A percentile compares a stretch with the other conserved stretches of the same genome.
phyloP scores from a whole-genome alignment of 37 sponge, comb jelly and placozoan species.

The Hexactinellida sp. region DNA sequence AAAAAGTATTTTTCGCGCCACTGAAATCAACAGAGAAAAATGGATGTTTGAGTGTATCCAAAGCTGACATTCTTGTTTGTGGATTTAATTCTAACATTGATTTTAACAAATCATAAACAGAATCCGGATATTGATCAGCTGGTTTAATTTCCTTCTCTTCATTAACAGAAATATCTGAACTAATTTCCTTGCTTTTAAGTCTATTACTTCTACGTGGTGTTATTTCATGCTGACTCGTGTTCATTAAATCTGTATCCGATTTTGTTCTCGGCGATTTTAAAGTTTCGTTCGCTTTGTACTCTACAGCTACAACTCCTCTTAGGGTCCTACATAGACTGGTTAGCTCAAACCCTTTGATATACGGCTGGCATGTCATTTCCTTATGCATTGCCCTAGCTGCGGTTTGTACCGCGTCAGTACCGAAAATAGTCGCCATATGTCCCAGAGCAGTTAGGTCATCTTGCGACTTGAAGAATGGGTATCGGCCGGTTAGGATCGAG shows the following conservation, averaged over 20 bases:
- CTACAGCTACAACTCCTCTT: constrained; percentile 14
- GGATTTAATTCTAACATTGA: not conserved
- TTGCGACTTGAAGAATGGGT: constrained; percentile 90
- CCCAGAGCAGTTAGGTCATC: constrained; percentile 82
- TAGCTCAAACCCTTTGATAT: constrained; percentile 19
- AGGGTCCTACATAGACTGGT: constrained; percentile 16
- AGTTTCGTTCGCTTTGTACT: not conserved
- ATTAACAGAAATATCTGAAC: not conserved
- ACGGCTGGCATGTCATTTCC: not conserved
- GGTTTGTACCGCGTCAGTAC: constrained; percentile 20
- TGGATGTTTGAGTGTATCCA: not conserved
- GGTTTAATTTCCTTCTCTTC: not conserved
- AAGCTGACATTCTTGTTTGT: not conserved
- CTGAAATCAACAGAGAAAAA: not conserved
- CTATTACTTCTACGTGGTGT: not conserved
- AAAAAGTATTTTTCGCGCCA: not conserved
- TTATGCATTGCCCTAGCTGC: constrained; percentile 30
- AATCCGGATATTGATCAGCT: not conserved
- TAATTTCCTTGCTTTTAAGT: not conserved
- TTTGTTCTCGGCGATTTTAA: not conserved
- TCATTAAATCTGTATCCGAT: not conserved
- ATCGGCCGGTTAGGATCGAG: constrained; percentile 68
- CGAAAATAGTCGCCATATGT: constrained; percentile 50
- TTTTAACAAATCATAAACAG: not conserved
- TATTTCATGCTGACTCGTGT: not conserved